Evolutionary conservation across 2,888 invertebrate species (phyloP).

Genomic region (Serripes groenlandicus): DNA sequence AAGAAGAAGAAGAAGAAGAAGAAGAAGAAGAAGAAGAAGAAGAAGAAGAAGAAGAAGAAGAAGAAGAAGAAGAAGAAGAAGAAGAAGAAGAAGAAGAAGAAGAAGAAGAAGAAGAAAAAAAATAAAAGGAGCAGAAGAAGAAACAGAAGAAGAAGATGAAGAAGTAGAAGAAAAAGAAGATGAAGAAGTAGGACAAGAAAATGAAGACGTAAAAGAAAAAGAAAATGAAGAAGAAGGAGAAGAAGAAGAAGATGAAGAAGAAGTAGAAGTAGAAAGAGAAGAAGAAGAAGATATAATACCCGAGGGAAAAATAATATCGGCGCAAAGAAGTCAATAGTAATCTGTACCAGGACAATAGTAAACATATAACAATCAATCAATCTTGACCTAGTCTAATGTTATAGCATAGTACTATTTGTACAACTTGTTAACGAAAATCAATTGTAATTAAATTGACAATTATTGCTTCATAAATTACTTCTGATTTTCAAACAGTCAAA

Average conservation of each 20-base stretch:
- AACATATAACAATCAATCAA: too few species aligned
- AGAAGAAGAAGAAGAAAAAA: neutral
- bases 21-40: neutral
- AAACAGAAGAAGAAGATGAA: neutral
- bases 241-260: neutral
- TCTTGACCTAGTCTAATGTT: too few species aligned
- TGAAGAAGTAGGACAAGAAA: neutral
- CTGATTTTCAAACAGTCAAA: too few species aligned
- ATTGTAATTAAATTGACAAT: too few species aligned
- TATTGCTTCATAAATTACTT: too few species aligned
- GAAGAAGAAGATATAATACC: neutral
- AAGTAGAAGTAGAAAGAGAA: neutral
- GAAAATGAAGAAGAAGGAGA: neutral
- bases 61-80: constrained; percentile 16
- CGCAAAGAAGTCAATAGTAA: too few species aligned
- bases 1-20: neutral
- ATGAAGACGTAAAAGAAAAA: neutral
- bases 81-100: constrained; percentile 9
- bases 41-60: constrained; percentile 3
- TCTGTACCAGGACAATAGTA: too few species aligned
- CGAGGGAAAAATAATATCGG: too few species aligned
- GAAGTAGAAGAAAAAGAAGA: neutral
- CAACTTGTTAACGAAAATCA: too few species aligned
- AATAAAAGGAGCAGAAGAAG: neutral
- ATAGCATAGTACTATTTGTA: too few species aligned